Evolutionary conservation across 2,888 invertebrate genomes (phyloP).

Genomic region (Phorcus lineatus): DNA sequence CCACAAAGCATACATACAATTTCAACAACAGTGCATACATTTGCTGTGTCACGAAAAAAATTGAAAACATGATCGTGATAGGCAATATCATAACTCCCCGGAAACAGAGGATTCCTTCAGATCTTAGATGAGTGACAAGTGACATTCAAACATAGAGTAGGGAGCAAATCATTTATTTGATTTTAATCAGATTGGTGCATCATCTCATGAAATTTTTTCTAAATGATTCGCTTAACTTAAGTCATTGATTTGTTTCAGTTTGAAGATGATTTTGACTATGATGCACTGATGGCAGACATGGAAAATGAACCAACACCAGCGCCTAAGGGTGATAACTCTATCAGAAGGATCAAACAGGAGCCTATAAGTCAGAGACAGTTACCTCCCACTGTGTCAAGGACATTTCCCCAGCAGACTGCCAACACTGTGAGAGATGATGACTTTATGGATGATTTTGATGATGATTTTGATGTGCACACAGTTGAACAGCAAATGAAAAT

Average conservation of each 20-base stretch:
- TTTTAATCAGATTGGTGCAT: no score
- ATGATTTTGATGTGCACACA: slow-evolving; percentile 43
- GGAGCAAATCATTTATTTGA: no score
- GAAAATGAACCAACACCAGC: slow-evolving; percentile 39
- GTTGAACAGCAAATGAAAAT: neutral
- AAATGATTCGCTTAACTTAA: no score
- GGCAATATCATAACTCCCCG: no score
- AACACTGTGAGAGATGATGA: slow-evolving; percentile 29
- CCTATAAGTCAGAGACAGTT: neutral
- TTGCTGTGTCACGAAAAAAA: no score
- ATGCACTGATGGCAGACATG: slow-evolving; percentile 48
- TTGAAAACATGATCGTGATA: no score
- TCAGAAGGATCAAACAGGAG: neutral
- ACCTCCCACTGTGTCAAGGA: neutral
- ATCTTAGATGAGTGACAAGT: no score
- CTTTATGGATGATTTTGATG: slow-evolving; percentile 44
- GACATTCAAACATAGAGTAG: no score
- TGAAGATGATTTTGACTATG: slow-evolving; percentile 47
- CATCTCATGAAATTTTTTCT: no score
- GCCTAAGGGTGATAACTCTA: neutral
- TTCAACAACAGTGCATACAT: no score
- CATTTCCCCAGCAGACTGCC: neutral
- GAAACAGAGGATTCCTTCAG: no score
- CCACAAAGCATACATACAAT: no score
- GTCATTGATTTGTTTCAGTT: slow-evolving; percentile 39